Percentiles rank a stretch among this genome's conserved stretches.
Evolutionary conservation across 2,888 invertebrate species (phyloP).

Genomic region (Anodontia alba): DNA sequence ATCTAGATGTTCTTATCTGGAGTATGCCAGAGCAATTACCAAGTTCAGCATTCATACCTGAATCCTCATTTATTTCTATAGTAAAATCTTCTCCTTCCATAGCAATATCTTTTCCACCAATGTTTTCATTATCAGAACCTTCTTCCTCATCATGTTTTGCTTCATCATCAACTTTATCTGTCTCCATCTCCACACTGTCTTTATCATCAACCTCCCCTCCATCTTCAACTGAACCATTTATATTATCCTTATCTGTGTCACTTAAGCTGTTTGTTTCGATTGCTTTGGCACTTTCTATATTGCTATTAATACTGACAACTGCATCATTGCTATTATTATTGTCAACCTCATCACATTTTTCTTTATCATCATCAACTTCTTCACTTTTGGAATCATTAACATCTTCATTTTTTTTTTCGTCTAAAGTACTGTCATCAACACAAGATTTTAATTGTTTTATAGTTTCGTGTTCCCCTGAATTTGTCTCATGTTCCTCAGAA

Average conservation of each 20-base stretch:
- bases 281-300: background rate
- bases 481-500: background rate
- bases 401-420: background rate
- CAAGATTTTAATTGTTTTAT: background rate
- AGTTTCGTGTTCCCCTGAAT: too few species aligned
- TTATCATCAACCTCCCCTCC: background rate
- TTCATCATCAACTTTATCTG: background rate
- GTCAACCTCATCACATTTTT: background rate
- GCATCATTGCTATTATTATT: background rate
- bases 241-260: background rate
- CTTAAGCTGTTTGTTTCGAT: background rate
- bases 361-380: background rate
- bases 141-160: background rate
- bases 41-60: too few species aligned
- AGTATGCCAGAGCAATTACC: too few species aligned
- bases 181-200: background rate
- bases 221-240: background rate
- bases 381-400: background rate
- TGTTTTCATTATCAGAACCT: background rate
- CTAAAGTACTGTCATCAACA: background rate
- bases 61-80: background rate
- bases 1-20: too few species aligned
- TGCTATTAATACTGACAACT: background rate
- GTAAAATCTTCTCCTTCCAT: background rate
- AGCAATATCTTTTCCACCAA: background rate